Evolutionary conservation across 2,113 vertebrate genomes (phyloP).

Genomic region (Jaculus jaculus): DNA sequence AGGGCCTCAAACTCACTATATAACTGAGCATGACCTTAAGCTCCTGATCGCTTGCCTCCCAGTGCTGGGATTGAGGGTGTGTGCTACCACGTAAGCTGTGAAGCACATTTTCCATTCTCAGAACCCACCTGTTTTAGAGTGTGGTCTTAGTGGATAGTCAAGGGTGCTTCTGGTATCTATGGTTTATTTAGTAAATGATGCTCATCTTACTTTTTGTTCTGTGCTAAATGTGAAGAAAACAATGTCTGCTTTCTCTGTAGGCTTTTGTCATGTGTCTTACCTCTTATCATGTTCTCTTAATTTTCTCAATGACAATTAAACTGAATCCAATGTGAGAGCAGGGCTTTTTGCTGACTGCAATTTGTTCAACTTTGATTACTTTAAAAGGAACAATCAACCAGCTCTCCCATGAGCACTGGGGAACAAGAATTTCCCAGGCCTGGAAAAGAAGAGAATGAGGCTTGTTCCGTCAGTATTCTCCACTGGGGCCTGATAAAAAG

Average conservation of each 20-base stretch:
- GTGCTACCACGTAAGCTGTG: too few relatives aligned
- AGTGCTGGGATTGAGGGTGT: background rate
- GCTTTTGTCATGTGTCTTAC: background rate
- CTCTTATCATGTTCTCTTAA: background rate
- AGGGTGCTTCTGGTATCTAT: accelerated
- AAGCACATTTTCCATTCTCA: background rate
- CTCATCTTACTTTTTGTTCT: accelerated
- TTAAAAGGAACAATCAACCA: background rate
- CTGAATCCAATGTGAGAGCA: background rate
- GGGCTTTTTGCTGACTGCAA: background rate
- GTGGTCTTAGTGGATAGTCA: accelerated
- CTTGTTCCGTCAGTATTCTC: background rate
- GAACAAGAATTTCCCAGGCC: background rate
- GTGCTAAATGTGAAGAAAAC: background rate
- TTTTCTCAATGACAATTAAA: constrained; percentile 13
- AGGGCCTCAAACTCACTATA: background rate
- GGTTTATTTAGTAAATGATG: background rate
- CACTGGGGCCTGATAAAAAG: background rate
- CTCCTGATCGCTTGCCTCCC: too few relatives aligned
- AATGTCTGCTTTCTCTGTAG: background rate
- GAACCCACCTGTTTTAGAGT: accelerated
- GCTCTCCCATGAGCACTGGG: accelerated
- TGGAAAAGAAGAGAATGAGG: background rate
- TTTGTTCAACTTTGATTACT: background rate
- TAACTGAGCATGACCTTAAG: background rate